Evolutionary conservation across 30 jellyfish, hydroid and myxozoan genomes (phyloP).

Genomic region (Nemopilema nomurai): DNA sequence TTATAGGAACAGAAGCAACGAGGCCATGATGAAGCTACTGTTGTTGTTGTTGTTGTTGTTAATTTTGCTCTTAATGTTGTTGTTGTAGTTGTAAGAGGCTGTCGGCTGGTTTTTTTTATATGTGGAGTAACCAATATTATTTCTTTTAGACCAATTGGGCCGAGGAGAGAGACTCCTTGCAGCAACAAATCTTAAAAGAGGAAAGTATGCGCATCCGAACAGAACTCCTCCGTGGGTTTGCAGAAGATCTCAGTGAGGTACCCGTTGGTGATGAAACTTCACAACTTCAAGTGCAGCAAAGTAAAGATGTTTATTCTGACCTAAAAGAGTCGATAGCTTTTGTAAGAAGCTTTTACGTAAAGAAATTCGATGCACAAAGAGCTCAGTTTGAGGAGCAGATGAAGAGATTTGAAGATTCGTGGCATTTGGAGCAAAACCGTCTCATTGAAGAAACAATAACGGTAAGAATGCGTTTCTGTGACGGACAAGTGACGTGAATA

Average conservation of each 20-base stretch:
- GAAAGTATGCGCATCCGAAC: constrained; percentile 62
- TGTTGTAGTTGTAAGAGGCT: no score
- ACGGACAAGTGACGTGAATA: no score
- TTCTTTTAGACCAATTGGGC: constrained; percentile 48
- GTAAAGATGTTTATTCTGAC: constrained; percentile 30
- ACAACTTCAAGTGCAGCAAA: background rate
- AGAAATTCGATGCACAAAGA: constrained; percentile 13
- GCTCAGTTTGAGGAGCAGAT: background rate
- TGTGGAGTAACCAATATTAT: background rate
- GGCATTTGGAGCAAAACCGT: constrained; percentile 25
- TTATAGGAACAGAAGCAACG: background rate
- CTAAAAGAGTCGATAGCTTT: constrained; percentile 30
- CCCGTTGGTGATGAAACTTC: background rate
- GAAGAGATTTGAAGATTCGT: background rate
- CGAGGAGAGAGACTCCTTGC: constrained; percentile 22
- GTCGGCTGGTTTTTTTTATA: no score
- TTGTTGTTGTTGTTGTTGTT: constrained; percentile 15
- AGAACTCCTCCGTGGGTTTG: constrained; percentile 39
- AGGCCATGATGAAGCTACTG: background rate
- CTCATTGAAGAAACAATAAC: background rate
- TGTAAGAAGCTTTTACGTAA: constrained; percentile 29
- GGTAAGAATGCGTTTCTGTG: constrained; percentile 16
- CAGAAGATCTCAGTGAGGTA: background rate
- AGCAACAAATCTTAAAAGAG: constrained; percentile 56
- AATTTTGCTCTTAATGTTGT: constrained; percentile 6